phyloP scores from a whole-genome alignment of 2,113 vertebrate species.

The Sylvietta virens region DNA sequence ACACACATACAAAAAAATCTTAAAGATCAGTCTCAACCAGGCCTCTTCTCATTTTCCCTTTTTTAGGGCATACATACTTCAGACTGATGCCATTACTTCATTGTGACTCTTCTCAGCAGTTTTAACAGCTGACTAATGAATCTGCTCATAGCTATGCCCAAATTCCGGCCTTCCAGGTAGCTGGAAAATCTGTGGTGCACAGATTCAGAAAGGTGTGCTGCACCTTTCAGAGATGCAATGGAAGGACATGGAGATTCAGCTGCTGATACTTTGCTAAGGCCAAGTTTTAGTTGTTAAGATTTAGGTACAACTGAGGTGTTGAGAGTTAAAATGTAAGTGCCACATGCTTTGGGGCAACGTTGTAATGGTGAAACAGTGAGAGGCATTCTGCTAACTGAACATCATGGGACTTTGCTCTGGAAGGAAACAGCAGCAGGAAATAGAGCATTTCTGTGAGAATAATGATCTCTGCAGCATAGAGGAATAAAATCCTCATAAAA shows the following conservation, averaged over 20 bases:
- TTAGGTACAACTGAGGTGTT: not conserved
- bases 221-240: not conserved
- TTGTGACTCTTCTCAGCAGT: not conserved
- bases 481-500: not conserved
- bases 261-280: not conserved
- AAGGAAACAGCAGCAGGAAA: not conserved
- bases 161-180: not conserved
- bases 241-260: not conserved
- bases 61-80: not conserved
- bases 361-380: not conserved
- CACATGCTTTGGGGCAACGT: fast-evolving
- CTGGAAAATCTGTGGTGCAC: not conserved
- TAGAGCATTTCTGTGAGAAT: not conserved
- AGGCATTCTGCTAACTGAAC: not conserved
- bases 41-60: not conserved
- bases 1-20: not conserved
- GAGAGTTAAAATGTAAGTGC: not conserved
- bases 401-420: not conserved
- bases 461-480: not conserved
- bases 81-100: not conserved
- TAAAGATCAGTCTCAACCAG: not conserved
- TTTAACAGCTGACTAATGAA: not conserved
- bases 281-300: not conserved
- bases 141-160: not conserved
- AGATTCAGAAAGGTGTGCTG: no score